Base-by-base conservation (phyloP, 1,140 invertebrate genomes). In the Zaprionus inermis region DNA sequence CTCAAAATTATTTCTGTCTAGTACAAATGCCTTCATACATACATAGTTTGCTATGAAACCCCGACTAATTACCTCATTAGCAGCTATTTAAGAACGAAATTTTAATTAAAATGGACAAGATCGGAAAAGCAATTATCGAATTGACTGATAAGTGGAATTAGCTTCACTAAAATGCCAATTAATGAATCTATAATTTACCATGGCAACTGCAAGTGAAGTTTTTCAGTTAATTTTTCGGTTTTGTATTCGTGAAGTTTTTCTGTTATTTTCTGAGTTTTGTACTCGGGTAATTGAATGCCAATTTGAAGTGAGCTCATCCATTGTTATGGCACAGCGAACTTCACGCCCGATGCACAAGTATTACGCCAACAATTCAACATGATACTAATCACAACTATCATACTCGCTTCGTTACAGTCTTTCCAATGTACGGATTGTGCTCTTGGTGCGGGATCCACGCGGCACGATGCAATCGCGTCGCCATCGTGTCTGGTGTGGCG, bases 381-480 rank as follows among this genome's bases (percentile, higher is more conserved):
- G 38, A 2, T 49, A 54, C 51, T 77, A 57, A 54, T 32, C 51
- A 59, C n/a, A 24, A 16, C 36, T 54, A 63, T 81, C 65, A 57
- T 55, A 61, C 24, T 51, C 14, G 49, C n/a, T 16, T 46, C 46
- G 5, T 66, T 74, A n/a, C 64, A 96, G 96, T 73, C 93, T 96
- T 22, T 76, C 82, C 83, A 96, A 96, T 83, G 92, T 97, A 68
- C 95, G 95, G 91, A 94, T 98, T 60, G 92, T 98, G 61, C 93
- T 97, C 14, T 92, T 98, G 71, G 95, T 97, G 38, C 94, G 97
- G 49, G 97, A 98, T 93, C 97, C 97, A 10, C 93, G 97, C 46
- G 97, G 96, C 16, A 97, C 96, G 52, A 93, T 98, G 90, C 97
- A 97, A 91, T 98, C 97, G 0, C 93, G 97, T 41, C 95, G 95